Conservation (phyloP, 1,140 invertebrate species). For the Heliothis subflexa region DNA sequence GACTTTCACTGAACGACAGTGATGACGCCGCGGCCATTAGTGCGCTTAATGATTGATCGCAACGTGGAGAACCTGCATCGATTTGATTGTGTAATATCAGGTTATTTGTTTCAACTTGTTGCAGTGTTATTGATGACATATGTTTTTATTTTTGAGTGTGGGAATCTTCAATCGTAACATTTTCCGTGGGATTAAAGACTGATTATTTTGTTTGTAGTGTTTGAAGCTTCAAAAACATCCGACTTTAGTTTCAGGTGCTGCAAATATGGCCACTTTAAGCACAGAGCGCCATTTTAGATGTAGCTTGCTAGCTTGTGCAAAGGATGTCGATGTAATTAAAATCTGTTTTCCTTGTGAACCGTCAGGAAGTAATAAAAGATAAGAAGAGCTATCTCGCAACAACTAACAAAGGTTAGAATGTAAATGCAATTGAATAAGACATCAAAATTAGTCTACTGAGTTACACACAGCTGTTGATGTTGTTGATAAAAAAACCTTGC, state of each 20-base stretch:
- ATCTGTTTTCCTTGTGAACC: background rate
- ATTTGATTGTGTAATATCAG: slow-evolving; percentile 3
- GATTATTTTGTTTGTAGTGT: background rate
- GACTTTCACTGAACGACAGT: slow-evolving; percentile 52
- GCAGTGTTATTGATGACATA: slow-evolving; percentile 12
- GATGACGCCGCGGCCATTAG: slow-evolving; percentile 10
- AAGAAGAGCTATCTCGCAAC: background rate
- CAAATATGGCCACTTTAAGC: background rate
- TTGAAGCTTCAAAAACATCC: background rate
- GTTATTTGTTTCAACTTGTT: slow-evolving; percentile 18
- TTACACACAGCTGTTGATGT: no score
- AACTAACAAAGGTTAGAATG: background rate
- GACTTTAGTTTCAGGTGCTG: background rate
- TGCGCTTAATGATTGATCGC: slow-evolving; percentile 10
- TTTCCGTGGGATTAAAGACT: background rate
- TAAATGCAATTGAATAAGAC: no score
- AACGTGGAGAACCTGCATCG: background rate
- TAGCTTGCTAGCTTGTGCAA: background rate
- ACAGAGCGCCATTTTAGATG: background rate
- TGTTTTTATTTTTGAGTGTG: background rate
- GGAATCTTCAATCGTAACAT: background rate
- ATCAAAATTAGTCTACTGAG: no score
- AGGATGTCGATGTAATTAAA: background rate
- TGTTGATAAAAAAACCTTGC: no score
- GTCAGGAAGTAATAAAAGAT: background rate